Conservation (phyloP, 2,888 invertebrate species). For the Epirrhoe alternata region DNA sequence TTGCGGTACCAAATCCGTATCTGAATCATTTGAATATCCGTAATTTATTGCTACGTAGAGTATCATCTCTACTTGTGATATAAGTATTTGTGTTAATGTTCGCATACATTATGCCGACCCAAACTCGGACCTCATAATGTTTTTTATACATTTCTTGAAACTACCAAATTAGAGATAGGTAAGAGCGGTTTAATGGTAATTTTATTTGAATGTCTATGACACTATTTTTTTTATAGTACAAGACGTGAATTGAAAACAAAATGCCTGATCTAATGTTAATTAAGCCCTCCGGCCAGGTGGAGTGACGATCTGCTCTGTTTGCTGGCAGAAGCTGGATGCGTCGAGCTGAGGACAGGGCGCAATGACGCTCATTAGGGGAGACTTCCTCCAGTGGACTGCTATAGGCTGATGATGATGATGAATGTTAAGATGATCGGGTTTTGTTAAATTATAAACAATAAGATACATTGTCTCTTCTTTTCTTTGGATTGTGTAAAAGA, state of each 20-base stretch:
- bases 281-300: too few species aligned
- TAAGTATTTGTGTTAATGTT: conserved; percentile 71
- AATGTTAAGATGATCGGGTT: too few species aligned
- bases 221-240: conserved; percentile 23
- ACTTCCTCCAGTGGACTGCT: too few species aligned
- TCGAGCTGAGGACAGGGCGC: too few species aligned
- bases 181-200: conserved; percentile 39
- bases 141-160: conserved; percentile 42
- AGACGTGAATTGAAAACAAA: not conserved
- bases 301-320: too few species aligned
- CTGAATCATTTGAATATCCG: conserved; percentile 81
- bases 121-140: conserved; percentile 50
- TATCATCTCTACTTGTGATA: conserved; percentile 69
- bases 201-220: conserved; percentile 40
- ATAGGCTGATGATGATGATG: too few species aligned
- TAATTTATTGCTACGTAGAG: conserved; percentile 78
- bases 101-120: conserved; percentile 65
- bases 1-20: conserved; percentile 84
- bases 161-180: conserved; percentile 29
- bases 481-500: too few species aligned
- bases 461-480: too few species aligned
- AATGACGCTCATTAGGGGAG: too few species aligned
- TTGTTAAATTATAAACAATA: too few species aligned
- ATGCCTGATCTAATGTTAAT: not conserved
- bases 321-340: too few species aligned